Evolutionary conservation across 2,888 invertebrate genomes (phyloP).

Genomic region (Mechanitis messenoides): DNA sequence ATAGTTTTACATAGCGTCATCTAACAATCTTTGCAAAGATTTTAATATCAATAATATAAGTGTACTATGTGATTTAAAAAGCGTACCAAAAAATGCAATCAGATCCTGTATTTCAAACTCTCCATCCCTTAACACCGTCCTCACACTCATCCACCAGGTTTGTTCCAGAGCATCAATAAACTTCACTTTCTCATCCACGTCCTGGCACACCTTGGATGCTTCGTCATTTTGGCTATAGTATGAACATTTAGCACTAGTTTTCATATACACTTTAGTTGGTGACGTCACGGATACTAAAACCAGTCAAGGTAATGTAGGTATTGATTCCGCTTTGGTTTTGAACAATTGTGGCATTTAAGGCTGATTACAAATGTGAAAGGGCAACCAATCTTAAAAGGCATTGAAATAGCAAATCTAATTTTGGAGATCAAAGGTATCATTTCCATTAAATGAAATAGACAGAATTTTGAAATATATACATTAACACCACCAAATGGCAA

Average conservation of each 20-base stretch:
- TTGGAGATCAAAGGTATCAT: constrained; percentile 1
- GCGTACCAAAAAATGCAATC: constrained; percentile 67
- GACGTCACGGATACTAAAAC: constrained; percentile 75
- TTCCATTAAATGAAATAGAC: neutral
- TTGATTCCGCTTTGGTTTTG: constrained; percentile 21
- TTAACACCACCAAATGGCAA: constrained; percentile 19
- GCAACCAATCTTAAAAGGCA: constrained; percentile 14
- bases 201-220: constrained; percentile 36
- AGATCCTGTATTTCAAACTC: constrained; percentile 74
- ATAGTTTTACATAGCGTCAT: neutral
- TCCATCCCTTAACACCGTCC: constrained; percentile 60
- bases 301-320: constrained; percentile 41
- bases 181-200: constrained; percentile 44
- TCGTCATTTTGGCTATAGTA: constrained; percentile 71
- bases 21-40: too few relatives aligned
- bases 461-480: neutral
- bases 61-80: too few relatives aligned
- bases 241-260: constrained; percentile 58
- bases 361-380: constrained; percentile 21
- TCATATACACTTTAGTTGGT: constrained; percentile 73
- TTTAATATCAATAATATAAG: too few relatives aligned
- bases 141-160: constrained; percentile 59
- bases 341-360: constrained; percentile 21
- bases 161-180: constrained; percentile 57
- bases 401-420: constrained; percentile 8